phyloP scores from a whole-genome alignment of 2,888 invertebrate species.

The Mythimna ferrago region DNA sequence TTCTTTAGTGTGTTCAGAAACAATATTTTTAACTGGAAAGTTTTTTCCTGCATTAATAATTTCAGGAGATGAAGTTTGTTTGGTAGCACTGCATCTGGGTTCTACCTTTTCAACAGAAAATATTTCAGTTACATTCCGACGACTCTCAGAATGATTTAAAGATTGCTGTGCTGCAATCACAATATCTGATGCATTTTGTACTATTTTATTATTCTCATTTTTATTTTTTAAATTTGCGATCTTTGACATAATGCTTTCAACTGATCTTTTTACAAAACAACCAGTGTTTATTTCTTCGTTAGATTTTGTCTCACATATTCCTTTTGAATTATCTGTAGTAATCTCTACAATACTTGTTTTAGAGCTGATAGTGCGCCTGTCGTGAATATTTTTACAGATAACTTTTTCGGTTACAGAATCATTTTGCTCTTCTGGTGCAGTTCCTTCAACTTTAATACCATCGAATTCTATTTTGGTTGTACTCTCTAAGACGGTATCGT shows the following conservation, averaged over 20 bases:
- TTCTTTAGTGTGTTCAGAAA: neutral
- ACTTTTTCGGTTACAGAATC: neutral
- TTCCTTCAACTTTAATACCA: neutral
- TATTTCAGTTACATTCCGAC: neutral
- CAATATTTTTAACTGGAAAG: neutral
- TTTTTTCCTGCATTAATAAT: neutral
- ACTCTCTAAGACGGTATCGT: neutral
- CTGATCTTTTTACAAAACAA: conserved; percentile 13
- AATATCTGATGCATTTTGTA: neutral
- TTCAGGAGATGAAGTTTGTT: neutral
- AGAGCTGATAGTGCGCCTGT: neutral
- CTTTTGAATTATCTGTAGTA: conserved; percentile 6
- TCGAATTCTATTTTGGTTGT: neutral
- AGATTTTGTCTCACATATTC: neutral
- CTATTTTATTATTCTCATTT: neutral
- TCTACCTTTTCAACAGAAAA: neutral
- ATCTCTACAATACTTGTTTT: conserved; percentile 3
- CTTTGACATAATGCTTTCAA: conserved; percentile 13
- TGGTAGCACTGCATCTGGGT: neutral
- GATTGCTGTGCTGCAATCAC: neutral
- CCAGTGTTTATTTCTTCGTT: conserved; percentile 1
- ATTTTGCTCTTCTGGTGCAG: neutral
- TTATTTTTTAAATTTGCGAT: neutral
- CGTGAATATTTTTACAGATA: neutral
- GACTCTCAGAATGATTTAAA: neutral